Conservation (phyloP, 2,888 invertebrate species). For the Perithous albicinctus region DNA sequence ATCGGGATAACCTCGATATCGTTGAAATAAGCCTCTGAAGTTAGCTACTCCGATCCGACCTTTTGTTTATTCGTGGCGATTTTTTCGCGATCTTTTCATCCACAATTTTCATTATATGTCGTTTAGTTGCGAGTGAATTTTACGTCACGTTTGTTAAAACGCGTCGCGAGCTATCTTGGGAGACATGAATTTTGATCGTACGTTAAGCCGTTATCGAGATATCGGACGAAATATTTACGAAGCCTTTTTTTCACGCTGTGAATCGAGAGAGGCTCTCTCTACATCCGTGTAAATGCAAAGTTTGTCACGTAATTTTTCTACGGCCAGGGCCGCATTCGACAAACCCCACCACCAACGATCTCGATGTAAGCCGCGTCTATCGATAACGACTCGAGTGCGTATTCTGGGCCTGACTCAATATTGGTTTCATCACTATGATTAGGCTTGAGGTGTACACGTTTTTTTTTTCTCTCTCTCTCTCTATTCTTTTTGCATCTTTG, state of each 20-base stretch:
- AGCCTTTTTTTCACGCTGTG: conserved; percentile 68
- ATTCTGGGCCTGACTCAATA: conserved; percentile 66
- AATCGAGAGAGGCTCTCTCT: conserved; percentile 74
- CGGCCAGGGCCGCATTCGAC: conserved; percentile 79
- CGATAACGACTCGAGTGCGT: conserved; percentile 47
- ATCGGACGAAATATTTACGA: conserved; percentile 79
- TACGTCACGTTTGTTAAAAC: conserved; percentile 71
- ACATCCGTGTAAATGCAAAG: conserved; percentile 80
- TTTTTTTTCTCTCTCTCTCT: too few species aligned
- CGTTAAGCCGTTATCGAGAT: conserved; percentile 69
- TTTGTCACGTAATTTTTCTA: conserved; percentile 83
- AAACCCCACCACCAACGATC: conserved; percentile 73
- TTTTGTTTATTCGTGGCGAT: conserved; percentile 83
- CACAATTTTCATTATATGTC: conserved; percentile 71
- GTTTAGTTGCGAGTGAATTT: conserved; percentile 69
- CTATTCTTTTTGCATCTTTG: conserved; percentile 51
- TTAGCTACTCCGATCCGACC: conserved; percentile 74
- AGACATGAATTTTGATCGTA: conserved; percentile 69
- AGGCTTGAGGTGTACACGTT: conserved; percentile 2
- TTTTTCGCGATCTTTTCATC: conserved; percentile 76
- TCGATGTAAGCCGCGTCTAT: conserved; percentile 33
- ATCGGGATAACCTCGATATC: conserved; percentile 17
- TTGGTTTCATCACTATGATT: conserved; percentile 66
- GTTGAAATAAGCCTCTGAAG: conserved; percentile 66
- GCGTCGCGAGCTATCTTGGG: conserved; percentile 60